These are phyloP conservation scores for Rallus crepitans DNA, from an alignment of 2,797 vertebrate species.

Conservation along the genomic window DNA sequence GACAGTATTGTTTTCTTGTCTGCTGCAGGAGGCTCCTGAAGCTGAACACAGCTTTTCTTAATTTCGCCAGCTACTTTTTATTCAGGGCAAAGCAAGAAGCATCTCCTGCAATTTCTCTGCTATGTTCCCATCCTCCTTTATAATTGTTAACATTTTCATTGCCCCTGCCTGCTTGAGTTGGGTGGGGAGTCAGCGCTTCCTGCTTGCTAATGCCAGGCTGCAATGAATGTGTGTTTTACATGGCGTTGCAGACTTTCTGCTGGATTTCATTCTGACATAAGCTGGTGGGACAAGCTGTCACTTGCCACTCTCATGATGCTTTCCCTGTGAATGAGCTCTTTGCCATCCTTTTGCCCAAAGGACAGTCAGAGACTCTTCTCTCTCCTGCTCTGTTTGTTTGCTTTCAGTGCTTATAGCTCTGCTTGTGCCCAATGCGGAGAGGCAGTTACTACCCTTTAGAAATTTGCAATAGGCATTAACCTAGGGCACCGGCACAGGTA, in stretches of 20 bases:
- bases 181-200: not conserved
- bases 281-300: conserved; percentile 18
- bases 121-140: not conserved
- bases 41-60: not conserved
- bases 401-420: not conserved
- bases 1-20: not conserved
- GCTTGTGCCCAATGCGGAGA: not conserved
- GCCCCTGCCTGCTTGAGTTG: not conserved
- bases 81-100: not conserved
- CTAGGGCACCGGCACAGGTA: not conserved
- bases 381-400: not conserved
- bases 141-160: not conserved
- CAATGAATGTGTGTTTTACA: not conserved
- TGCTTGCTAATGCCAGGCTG: not conserved
- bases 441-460: not conserved
- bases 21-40: not conserved
- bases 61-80: not conserved
- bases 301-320: not conserved
- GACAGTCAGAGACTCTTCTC: not conserved
- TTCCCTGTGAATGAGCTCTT: not conserved
- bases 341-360: not conserved
- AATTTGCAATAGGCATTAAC: not conserved
- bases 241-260: not conserved
- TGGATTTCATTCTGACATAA: not conserved
- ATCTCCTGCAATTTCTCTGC: not conserved